Evolutionary conservation across 2,888 invertebrate species (phyloP).

Genomic region (Andrena camellia): DNA sequence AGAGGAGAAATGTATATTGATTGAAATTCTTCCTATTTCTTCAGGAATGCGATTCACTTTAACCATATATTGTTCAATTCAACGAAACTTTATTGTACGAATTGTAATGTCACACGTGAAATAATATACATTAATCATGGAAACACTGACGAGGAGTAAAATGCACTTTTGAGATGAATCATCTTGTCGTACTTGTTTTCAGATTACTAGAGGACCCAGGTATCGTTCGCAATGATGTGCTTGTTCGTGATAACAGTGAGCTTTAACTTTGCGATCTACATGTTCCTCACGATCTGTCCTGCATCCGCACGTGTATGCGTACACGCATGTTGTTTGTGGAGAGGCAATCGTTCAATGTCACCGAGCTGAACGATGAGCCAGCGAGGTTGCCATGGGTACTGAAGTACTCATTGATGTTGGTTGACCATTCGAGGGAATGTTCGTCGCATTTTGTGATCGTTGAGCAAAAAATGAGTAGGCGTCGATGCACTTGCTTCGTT

Average conservation of each 20-base stretch:
- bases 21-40: no score
- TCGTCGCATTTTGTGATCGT: not conserved
- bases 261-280: conserved; percentile 93
- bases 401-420: not conserved
- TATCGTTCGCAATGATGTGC: conserved; percentile 93
- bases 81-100: no score
- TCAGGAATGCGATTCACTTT: no score
- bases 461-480: not conserved
- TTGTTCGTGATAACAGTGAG: conserved; percentile 93
- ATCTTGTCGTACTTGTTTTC: conserved; percentile 61
- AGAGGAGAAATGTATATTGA: no score
- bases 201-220: conserved; percentile 94
- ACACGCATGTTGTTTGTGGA: not conserved
- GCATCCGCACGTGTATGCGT: conserved; percentile 82
- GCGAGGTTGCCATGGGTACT: not conserved
- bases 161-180: not conserved
- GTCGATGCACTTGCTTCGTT: not conserved
- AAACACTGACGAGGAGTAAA: not conserved
- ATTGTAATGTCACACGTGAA: not conserved
- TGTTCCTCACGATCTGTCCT: conserved; percentile 91
- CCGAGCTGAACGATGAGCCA: not conserved
- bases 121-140: not conserved
- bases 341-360: not conserved
- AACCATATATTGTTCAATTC: no score
- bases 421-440: not conserved